These are phyloP conservation scores for Anhinga anhinga DNA, from an alignment of 2,113 vertebrate genomes.

Conservation along the genomic window DNA sequence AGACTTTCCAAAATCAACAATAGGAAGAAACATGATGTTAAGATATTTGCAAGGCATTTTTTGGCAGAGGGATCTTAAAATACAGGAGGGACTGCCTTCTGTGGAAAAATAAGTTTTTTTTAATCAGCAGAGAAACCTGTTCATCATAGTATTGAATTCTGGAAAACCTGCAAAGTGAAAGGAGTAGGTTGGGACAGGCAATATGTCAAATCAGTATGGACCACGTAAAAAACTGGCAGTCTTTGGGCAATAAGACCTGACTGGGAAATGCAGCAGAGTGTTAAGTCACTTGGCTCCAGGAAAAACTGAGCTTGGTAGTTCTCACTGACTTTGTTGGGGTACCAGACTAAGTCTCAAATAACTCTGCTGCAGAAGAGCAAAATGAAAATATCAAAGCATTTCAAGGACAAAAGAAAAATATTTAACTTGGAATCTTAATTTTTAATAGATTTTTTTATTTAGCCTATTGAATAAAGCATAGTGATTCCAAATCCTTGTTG, in stretches of 20 bases:
- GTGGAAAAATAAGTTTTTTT: accelerated
- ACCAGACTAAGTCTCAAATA: background rate
- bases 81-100: background rate
- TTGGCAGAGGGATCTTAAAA: background rate
- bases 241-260: background rate
- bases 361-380: background rate
- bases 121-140: background rate
- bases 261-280: background rate
- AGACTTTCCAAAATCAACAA: background rate
- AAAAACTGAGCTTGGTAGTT: background rate
- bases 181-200: background rate
- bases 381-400: background rate
- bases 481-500: background rate
- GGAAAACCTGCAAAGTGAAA: background rate
- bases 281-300: background rate
- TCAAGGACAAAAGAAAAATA: background rate
- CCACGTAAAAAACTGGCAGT: background rate
- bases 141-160: background rate
- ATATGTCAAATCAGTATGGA: background rate
- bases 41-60: background rate
- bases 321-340: background rate
- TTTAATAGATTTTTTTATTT: background rate
- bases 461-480: background rate
- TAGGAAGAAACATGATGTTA: background rate
- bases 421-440: background rate